Evolutionary conservation across 2,113 vertebrate species (phyloP).

Genomic region (human): DNA sequence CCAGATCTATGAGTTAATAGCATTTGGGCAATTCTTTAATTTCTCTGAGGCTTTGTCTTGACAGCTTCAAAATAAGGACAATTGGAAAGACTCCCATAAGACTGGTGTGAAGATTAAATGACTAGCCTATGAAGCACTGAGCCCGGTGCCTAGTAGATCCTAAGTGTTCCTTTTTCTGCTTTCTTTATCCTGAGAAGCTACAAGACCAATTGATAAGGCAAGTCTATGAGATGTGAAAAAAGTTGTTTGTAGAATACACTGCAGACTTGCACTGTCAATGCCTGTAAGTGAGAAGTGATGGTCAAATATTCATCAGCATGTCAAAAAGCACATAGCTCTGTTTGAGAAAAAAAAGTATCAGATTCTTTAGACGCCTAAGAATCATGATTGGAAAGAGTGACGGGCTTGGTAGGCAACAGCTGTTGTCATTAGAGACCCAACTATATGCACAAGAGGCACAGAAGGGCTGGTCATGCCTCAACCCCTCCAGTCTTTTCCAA

Average conservation of each 20-base stretch:
- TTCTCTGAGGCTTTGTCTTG: slow-evolving; percentile 13
- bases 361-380: slow-evolving; percentile 46
- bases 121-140: neutral
- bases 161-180: neutral
- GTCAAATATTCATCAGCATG: neutral
- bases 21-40: neutral
- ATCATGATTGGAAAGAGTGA: slow-evolving; percentile 39
- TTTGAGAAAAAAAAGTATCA: neutral
- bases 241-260: neutral
- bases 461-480: slow-evolving; percentile 68
- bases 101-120: neutral
- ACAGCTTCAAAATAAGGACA: neutral
- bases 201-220: neutral
- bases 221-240: neutral
- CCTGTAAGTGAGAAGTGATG: slow-evolving; percentile 37
- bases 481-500: slow-evolving; percentile 58
- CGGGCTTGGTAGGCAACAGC: slow-evolving; percentile 51
- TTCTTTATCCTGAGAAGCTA: neutral
- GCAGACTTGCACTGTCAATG: neutral
- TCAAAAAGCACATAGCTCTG: slow-evolving; percentile 26
- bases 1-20: neutral
- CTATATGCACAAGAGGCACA: slow-evolving; percentile 46
- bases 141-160: neutral
- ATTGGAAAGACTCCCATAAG: neutral
- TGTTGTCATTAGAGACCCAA: slow-evolving; percentile 65